Base-by-base conservation (phyloP, 2,113 vertebrate species). In the Mixornis gularis region DNA sequence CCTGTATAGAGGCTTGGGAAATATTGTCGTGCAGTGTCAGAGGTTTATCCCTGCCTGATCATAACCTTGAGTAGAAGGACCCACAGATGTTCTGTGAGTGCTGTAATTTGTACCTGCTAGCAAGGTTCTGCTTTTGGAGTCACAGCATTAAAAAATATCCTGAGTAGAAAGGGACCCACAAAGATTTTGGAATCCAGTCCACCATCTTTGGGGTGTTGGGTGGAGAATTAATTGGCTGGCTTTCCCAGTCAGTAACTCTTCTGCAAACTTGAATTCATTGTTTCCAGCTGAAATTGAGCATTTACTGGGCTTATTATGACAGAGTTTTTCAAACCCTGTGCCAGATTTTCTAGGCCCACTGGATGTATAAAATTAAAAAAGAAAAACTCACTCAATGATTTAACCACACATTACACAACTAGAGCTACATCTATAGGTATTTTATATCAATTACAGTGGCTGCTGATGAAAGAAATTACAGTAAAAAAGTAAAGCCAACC, bases 401-500 rank as follows among this genome's bases (percentile, higher is more conserved):
- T 91, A 88, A 93, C 51, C 48, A 63, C 55, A 69, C 63, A 70
- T 78, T 95, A 90, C 88, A 91, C 64, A 80, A 86, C n/a, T 12
- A 73, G 12, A 22, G 25, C 34, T 87, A 53, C 0, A 2, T 86
- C 56, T 86, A 84, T 41, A 92, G 83, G 83, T 95, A 93, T 74
- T 86, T 86, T 80, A 41, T 93, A 90, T 93, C 79, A 92, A 92
- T 94, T 90, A 58, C 64, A 68, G 52, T 86, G 88, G 79, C 89
- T 92, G 65, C 7, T 65, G 83, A 65, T 94, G 92, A 95, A 96
- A 94, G 83, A 90, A 93, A 90, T 53, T 68, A 18, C n/a, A 51
- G 22, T 36, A 48, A 87, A 94, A 60, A 69, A 63, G 26, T 25
- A 76, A 77, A 90, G 86, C 48, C 48, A 79, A 27, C 74, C 89